Percentiles rank a stretch among this genome's conserved stretches.
Evolutionary conservation across 2,797 vertebrate genomes (phyloP).

Genomic region (Mus minutoides): DNA sequence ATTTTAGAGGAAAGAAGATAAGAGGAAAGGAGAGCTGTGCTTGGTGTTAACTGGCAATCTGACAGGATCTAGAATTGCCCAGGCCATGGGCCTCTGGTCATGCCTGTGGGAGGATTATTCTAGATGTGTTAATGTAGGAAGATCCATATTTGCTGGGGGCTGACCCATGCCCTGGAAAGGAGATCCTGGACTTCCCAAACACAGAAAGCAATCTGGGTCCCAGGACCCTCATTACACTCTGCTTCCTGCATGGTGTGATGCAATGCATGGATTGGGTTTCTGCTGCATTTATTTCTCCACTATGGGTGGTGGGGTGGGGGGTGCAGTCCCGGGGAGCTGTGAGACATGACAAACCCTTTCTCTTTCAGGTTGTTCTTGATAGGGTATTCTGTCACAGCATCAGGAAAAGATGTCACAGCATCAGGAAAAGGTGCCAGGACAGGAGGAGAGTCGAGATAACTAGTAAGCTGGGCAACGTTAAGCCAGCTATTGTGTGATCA

Average conservation of each 20-base stretch:
- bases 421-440: background rate
- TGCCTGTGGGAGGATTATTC: background rate
- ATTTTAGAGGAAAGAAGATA: background rate
- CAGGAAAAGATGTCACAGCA: background rate
- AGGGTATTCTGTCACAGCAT: background rate
- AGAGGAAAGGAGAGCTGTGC: background rate
- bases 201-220: no score
- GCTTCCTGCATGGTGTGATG: background rate
- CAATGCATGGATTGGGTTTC: no score
- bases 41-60: background rate
- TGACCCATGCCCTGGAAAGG: background rate
- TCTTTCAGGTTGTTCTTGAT: background rate
- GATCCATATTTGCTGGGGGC: background rate
- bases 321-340: background rate
- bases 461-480: no score
- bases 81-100: background rate
- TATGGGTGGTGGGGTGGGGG: no score
- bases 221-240: no score
- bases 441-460: background rate
- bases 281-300: no score
- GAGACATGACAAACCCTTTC: background rate
- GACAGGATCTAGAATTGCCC: background rate
- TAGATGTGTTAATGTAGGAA: background rate
- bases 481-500: background rate
- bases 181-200: background rate